Conservation (phyloP, 2,113 vertebrate species). For the Dipodomys stephensi region DNA sequence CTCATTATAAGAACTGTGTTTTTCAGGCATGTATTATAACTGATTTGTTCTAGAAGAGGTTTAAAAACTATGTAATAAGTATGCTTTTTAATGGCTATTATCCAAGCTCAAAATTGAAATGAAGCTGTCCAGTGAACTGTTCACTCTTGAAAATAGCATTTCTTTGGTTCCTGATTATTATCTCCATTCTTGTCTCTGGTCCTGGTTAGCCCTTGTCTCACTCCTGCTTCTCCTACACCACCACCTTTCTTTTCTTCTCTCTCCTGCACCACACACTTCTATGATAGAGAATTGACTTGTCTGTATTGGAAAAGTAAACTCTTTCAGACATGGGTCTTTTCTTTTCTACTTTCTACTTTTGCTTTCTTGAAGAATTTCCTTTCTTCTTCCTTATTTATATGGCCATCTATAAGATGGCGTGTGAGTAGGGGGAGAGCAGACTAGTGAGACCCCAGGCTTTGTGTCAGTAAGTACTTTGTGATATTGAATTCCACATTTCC, state of each 20-base stretch:
- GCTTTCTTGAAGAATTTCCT: background rate
- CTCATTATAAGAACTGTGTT: background rate
- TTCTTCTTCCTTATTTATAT: background rate
- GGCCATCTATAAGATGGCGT: background rate
- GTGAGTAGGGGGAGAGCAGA: background rate
- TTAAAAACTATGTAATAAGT: conserved; percentile 25
- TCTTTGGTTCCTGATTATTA: background rate
- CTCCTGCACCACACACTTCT: background rate
- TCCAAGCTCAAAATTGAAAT: background rate
- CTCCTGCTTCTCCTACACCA: background rate
- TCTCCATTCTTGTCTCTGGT: background rate
- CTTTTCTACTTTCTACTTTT: background rate
- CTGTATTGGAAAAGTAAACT: background rate
- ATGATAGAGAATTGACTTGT: background rate
- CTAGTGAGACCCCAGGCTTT: background rate
- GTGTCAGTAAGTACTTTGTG: background rate
- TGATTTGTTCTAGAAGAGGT: conserved; percentile 33
- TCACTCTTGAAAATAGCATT: background rate
- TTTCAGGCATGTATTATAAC: conserved; percentile 46
- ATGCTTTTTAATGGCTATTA: background rate
- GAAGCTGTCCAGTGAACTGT: background rate
- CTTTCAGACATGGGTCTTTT: background rate
- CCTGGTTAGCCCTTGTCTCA: background rate
- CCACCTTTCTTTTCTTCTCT: background rate
- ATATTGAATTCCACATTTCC: background rate